Percentiles rank a stretch among this genome's conserved stretches.
Evolutionary conservation across 2,888 invertebrate species (phyloP).

Genomic region (Hirtodrosophila alboralis): DNA sequence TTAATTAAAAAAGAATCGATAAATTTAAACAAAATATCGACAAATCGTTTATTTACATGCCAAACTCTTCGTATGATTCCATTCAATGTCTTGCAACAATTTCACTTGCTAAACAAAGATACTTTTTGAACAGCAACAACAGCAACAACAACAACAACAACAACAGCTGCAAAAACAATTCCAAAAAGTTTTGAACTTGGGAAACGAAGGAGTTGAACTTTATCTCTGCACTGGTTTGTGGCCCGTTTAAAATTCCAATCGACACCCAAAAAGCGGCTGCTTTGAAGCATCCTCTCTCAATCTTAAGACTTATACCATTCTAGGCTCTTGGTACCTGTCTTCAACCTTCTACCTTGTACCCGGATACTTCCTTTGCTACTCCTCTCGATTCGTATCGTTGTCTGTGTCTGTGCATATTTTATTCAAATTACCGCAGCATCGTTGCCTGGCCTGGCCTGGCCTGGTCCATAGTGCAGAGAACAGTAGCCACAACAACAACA

Average conservation of each 20-base stretch:
- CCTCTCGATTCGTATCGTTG: slow-evolving; percentile 6
- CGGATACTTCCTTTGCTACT: slow-evolving; percentile 4
- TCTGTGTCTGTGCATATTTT: slow-evolving; percentile 67
- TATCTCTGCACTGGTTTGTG: slow-evolving; percentile 66
- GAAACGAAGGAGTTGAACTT: slow-evolving; percentile 16
- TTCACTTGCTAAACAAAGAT: slow-evolving; percentile 6
- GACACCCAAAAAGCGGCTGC: slow-evolving; percentile 72
- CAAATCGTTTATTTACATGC: too few relatives aligned
- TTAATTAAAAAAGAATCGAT: too few relatives aligned
- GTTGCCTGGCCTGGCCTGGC: slow-evolving; percentile 59
- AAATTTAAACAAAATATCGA: too few relatives aligned
- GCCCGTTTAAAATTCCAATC: slow-evolving; percentile 79
- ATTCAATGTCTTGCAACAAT: not conserved
- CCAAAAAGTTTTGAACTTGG: not conserved
- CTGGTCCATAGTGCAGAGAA: slow-evolving; percentile 34
- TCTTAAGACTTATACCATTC: slow-evolving; percentile 2
- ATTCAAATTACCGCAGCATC: slow-evolving; percentile 71
- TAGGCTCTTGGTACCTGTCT: slow-evolving; percentile 3
- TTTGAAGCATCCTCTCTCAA: slow-evolving; percentile 46
- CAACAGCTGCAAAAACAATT: not conserved
- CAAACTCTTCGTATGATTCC: not conserved
- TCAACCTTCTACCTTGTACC: slow-evolving; percentile 29
- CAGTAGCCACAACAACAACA: slow-evolving; percentile 21
- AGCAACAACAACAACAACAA: too few relatives aligned
- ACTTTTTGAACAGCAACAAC: too few relatives aligned